Conservation (phyloP, 2,113 vertebrate genomes). For the Perca flavescens region DNA sequence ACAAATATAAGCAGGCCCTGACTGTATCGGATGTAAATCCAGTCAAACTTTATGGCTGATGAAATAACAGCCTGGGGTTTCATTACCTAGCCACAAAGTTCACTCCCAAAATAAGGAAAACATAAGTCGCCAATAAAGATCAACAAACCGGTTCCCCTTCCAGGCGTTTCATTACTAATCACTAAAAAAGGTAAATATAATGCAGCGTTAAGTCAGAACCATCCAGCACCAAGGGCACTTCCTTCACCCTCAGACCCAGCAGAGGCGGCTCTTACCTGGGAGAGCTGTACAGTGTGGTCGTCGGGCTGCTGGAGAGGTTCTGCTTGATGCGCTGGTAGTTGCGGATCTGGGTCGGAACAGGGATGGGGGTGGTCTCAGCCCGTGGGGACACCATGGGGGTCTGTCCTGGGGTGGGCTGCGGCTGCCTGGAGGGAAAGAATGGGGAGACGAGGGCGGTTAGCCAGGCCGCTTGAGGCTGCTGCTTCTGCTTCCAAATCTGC, state of each 20-base stretch:
- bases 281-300: slow-evolving; percentile 88
- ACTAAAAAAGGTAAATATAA: neutral
- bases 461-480: slow-evolving; percentile 14
- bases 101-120: neutral
- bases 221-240: neutral
- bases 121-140: neutral
- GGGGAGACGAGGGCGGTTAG: slow-evolving; percentile 47
- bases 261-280: slow-evolving; percentile 87
- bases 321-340: slow-evolving; percentile 99
- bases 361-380: slow-evolving; percentile 93
- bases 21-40: slow-evolving; percentile 46
- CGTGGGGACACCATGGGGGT: slow-evolving; percentile 87
- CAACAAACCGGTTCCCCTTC: neutral
- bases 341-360: slow-evolving; percentile 95
- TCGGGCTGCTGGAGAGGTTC: slow-evolving; percentile 91
- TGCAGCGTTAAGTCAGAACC: neutral
- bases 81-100: neutral
- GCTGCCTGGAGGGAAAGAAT: slow-evolving; percentile 82
- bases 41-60: slow-evolving; percentile 50
- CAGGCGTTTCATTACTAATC: neutral
- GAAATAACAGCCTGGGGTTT: slow-evolving; percentile 38
- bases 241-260: neutral
- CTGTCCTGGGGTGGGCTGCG: slow-evolving; percentile 82
- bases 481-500: slow-evolving; percentile 43
- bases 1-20: neutral